phyloP scores from a whole-genome alignment of 2,113 vertebrate genomes.

The Haemorhous mexicanus region DNA sequence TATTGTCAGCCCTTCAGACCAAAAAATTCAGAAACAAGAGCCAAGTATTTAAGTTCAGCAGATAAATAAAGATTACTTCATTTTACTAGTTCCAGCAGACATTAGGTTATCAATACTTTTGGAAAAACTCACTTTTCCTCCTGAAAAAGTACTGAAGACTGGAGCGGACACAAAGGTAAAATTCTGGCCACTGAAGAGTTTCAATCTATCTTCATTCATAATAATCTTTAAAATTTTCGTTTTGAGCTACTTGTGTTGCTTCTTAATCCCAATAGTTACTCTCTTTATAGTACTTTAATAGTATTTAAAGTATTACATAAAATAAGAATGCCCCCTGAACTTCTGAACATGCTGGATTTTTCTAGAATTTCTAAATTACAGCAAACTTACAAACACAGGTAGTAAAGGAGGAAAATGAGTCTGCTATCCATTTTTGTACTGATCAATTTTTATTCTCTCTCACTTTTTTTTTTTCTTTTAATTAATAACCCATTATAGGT shows the following conservation, averaged over 20 bases:
- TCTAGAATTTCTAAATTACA: not conserved
- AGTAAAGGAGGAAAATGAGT: not conserved
- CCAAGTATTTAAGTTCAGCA: not conserved
- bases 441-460: not conserved
- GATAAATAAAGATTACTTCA: not conserved
- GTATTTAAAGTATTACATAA: not conserved
- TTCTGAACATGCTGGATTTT: not conserved
- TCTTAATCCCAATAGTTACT: not conserved
- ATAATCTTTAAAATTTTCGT: not conserved
- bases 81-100: not conserved
- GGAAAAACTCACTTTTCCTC: not conserved
- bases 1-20: not conserved
- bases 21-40: not conserved
- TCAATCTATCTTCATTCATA: not conserved
- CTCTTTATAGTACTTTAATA: not conserved
- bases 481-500: slow-evolving; percentile 45
- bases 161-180: not conserved
- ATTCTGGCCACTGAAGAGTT: not conserved
- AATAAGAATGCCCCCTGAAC: not conserved
- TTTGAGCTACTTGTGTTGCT: not conserved
- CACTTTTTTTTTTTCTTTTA: not conserved
- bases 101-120: not conserved
- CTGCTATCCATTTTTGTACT: not conserved
- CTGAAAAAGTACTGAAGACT: not conserved
- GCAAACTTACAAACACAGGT: not conserved